Evolutionary conservation across 2,888 invertebrate species (phyloP).

Genomic region (Peribatodes rhomboidaria): DNA sequence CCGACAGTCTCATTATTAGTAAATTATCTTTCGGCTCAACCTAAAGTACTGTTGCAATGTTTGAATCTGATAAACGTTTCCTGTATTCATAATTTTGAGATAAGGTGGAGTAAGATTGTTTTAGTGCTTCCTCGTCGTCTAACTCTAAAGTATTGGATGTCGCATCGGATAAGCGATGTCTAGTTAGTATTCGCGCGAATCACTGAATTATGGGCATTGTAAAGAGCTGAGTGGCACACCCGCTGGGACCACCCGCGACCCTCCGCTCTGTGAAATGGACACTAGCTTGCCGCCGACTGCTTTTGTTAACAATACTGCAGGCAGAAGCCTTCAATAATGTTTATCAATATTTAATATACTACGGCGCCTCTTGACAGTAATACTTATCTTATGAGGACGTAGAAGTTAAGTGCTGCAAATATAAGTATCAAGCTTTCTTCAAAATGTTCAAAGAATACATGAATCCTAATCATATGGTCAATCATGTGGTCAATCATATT

Average conservation of each 20-base stretch:
- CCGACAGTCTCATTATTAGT: constrained; percentile 52
- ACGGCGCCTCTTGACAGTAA: not conserved
- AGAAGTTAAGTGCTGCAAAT: not conserved
- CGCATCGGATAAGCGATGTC: constrained; percentile 69
- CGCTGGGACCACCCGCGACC: constrained; percentile 82
- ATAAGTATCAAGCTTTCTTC: not conserved
- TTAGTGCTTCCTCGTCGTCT: constrained; percentile 72
- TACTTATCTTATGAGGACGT: not conserved
- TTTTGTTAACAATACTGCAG: constrained; percentile 41
- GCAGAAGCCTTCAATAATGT: constrained; percentile 39
- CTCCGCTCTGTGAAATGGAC: constrained; percentile 54
- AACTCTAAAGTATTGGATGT: constrained; percentile 71
- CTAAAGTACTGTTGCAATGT: constrained; percentile 41
- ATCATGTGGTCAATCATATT: no score
- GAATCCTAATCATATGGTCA: no score
- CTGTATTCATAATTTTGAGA: constrained; percentile 52
- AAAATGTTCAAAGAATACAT: no score
- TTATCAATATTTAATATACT: constrained; percentile 17
- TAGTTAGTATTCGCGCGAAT: constrained; percentile 80
- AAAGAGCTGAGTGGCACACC: constrained; percentile 69
- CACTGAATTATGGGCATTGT: constrained; percentile 81
- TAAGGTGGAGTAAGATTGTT: constrained; percentile 65
- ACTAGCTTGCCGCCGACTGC: constrained; percentile 49
- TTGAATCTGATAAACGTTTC: constrained; percentile 54
- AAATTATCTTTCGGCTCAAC: constrained; percentile 42